phyloP scores from a whole-genome alignment of 2,888 invertebrate species.

The Catonia carolina region DNA sequence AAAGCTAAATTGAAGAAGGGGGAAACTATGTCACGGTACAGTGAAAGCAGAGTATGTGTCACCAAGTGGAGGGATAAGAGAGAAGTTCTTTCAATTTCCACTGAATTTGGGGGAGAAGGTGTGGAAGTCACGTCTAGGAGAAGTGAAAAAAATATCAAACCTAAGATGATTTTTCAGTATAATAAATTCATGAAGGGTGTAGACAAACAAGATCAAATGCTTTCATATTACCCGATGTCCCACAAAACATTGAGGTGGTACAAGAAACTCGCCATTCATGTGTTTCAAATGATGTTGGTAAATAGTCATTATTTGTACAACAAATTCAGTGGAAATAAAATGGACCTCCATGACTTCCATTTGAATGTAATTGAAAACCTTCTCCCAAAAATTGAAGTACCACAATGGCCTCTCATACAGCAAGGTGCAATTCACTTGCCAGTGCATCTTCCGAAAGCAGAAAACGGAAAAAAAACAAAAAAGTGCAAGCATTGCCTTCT shows the following conservation, averaged over 20 bases:
- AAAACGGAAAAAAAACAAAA: too few species aligned
- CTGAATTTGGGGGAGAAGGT: slow-evolving; percentile 1
- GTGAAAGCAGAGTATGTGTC: neutral
- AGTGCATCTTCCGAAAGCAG: too few species aligned
- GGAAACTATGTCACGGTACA: slow-evolving; percentile 8
- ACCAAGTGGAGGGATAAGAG: slow-evolving; percentile 2
- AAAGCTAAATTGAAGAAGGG: slow-evolving; percentile 16
- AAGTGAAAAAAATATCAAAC: too few species aligned
- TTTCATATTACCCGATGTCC: slow-evolving; percentile 19
- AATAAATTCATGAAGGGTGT: slow-evolving; percentile 21
- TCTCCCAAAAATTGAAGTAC: too few species aligned
- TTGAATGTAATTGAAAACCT: slow-evolving; percentile 9
- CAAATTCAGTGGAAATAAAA: slow-evolving; percentile 18
- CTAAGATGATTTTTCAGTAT: slow-evolving; percentile 21
- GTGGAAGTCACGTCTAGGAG: slow-evolving; percentile 8
- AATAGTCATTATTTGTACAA: slow-evolving; percentile 4
- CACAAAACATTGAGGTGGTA: slow-evolving; percentile 17
- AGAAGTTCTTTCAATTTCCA: neutral
- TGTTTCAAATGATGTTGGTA: neutral
- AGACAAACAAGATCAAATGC: slow-evolving; percentile 20
- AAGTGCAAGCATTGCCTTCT: too few species aligned
- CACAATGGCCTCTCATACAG: too few species aligned
- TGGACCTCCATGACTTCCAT: slow-evolving; percentile 9
- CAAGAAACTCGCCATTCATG: slow-evolving; percentile 15
- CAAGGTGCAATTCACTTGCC: too few species aligned